Conservation (phyloP, 2,113 vertebrate species). For the Echinops telfairi region DNA sequence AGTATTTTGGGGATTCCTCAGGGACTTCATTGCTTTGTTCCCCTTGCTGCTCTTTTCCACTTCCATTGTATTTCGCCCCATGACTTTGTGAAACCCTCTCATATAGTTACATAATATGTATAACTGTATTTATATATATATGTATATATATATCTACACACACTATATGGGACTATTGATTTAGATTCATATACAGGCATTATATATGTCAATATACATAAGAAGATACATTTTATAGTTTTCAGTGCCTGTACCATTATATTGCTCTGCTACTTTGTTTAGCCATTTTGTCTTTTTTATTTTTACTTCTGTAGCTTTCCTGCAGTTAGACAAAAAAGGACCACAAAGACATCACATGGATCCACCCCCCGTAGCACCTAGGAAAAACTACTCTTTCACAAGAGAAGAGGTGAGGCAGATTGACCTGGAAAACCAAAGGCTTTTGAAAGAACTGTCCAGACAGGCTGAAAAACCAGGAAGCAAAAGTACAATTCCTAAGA, state of each 20-base stretch:
- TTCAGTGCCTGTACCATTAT: neutral
- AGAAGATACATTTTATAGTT: no score
- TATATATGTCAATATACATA: no score
- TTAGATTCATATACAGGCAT: no score
- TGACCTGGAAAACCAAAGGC: constrained; percentile 94
- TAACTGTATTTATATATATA: no score
- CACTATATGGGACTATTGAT: no score
- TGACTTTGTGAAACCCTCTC: no score
- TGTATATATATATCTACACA: no score
- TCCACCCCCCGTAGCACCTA: constrained; percentile 81
- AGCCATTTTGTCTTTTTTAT: constrained; percentile 51
- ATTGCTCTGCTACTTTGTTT: constrained; percentile 19
- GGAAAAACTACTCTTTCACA: constrained; percentile 95
- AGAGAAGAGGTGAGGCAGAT: constrained; percentile 93
- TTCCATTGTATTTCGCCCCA: no score
- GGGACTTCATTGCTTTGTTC: no score
- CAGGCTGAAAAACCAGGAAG: constrained; percentile 86
- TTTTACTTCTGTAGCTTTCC: constrained; percentile 87
- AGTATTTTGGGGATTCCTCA: no score
- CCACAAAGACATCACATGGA: constrained; percentile 83
- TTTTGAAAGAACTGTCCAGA: constrained; percentile 92
- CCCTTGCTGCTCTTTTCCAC: no score
- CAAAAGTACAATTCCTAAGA: constrained; percentile 78
- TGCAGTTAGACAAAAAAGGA: constrained; percentile 89
- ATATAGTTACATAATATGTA: no score